These are phyloP conservation scores for Drosophila neotestacea DNA, from an alignment of 2,888 invertebrate genomes.

Conservation along the genomic window DNA sequence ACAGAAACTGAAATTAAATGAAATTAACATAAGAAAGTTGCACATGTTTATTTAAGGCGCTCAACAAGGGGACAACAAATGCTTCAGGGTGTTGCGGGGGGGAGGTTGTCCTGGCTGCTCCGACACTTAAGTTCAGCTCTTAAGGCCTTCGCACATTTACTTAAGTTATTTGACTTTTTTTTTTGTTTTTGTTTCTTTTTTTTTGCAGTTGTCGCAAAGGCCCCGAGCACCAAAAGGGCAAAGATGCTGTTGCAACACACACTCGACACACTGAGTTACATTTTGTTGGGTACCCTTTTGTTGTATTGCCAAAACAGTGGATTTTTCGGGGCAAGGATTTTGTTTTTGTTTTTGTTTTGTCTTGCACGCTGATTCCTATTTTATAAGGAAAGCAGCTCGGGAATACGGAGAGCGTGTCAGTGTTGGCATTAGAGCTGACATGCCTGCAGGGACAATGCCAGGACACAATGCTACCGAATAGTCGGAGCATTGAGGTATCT, in stretches of 20 bases:
- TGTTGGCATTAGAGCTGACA: constrained; percentile 82
- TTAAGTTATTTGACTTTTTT: constrained; percentile 75
- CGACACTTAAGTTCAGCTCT: constrained; percentile 62
- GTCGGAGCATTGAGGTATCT: constrained; percentile 59
- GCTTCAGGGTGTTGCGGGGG: constrained; percentile 5
- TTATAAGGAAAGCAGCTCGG: constrained; percentile 51
- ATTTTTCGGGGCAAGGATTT: constrained; percentile 45
- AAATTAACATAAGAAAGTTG: constrained; percentile 41
- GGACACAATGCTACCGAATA: constrained; percentile 24
- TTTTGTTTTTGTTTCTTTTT: constrained; percentile 16
- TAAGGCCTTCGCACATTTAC: constrained; percentile 71
- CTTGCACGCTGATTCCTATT: constrained; percentile 58
- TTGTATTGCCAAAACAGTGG: constrained; percentile 64
- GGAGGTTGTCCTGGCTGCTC: constrained; percentile 11
- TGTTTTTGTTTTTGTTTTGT: constrained; percentile 48
- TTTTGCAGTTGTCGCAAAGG: constrained; percentile 48
- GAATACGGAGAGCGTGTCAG: constrained; percentile 75
- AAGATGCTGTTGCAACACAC: constrained; percentile 48
- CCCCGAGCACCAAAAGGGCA: constrained; percentile 71
- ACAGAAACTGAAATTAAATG: constrained; percentile 27
- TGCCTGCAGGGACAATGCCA: constrained; percentile 75
- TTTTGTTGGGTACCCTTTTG: constrained; percentile 42
- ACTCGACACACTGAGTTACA: constrained; percentile 29
- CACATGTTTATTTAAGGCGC: constrained; percentile 44
- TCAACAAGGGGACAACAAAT: constrained; percentile 18